These are phyloP conservation scores for Amazona guildingii DNA, from an alignment of 2,113 vertebrate genomes.

Conservation along the genomic window DNA sequence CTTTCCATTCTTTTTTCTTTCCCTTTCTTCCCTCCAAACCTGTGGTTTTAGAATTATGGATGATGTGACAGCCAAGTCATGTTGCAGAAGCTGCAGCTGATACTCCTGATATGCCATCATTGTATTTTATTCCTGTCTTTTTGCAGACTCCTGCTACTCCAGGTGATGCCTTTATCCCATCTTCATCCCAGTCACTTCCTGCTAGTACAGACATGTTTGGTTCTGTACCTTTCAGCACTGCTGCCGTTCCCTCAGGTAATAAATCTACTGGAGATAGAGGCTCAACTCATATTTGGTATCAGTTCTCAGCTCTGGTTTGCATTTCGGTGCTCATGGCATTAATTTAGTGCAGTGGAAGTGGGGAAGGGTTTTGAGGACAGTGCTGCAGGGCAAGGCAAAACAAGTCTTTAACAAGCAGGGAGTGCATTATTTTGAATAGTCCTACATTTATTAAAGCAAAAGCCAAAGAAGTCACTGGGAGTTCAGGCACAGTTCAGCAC, in stretches of 20 bases:
- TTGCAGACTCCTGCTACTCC: conserved; percentile 94
- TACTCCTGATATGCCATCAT: background rate
- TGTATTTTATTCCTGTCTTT: conserved; percentile 19
- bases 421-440: background rate
- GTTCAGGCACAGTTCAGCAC: background rate
- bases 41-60: background rate
- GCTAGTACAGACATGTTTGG: conserved; percentile 87
- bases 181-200: conserved; percentile 89
- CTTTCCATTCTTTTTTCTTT: background rate
- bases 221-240: conserved; percentile 88
- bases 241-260: conserved; percentile 98
- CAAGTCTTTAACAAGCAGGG: background rate
- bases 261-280: accelerated
- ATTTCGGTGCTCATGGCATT: background rate
- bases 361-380: background rate
- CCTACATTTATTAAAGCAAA: background rate
- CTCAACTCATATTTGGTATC: background rate
- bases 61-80: background rate
- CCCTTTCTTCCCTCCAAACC: background rate
- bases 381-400: background rate
- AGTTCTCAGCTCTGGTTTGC: background rate
- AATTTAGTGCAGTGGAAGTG: background rate
- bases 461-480: background rate
- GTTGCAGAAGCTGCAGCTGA: background rate
- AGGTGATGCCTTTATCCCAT: conserved; percentile 92